Percentiles rank a stretch among this genome's conserved stretches.
These are phyloP conservation scores for Limnephilus auricula DNA, from an alignment of 2,888 invertebrate genomes.

Conservation along the genomic window DNA sequence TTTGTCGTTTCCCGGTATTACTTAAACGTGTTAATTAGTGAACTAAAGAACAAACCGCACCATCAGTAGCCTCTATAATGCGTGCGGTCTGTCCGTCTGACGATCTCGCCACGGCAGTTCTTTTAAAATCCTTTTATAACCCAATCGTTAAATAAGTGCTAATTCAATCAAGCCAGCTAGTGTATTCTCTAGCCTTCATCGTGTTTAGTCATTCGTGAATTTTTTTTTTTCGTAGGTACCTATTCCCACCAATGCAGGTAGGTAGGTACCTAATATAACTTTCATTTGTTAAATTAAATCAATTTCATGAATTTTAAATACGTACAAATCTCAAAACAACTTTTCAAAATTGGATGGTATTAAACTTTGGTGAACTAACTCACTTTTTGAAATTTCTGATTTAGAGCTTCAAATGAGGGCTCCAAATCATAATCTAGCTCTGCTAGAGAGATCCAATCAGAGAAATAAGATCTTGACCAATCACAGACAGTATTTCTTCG, in stretches of 20 bases:
- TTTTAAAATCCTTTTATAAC: constrained; percentile 13
- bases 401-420: no score
- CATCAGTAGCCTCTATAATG: constrained; percentile 11
- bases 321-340: background rate
- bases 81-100: background rate
- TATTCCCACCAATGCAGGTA: background rate
- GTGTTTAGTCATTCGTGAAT: background rate
- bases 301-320: background rate
- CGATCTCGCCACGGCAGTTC: background rate
- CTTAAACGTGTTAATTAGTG: constrained; percentile 55
- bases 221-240: background rate
- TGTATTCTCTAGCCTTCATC: background rate
- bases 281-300: no score
- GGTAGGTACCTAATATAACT: background rate
- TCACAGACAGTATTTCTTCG: no score
- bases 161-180: background rate
- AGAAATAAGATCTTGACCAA: no score
- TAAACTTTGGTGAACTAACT: no score
- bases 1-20: constrained; percentile 30
- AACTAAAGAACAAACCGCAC: constrained; percentile 29
- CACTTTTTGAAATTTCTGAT: no score
- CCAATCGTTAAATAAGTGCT: background rate
- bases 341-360: no score
- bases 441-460: no score
- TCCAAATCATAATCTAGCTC: no score